Evolutionary conservation across 2,113 vertebrate genomes (phyloP).

Genomic region (Prionailurus bengalensis): DNA sequence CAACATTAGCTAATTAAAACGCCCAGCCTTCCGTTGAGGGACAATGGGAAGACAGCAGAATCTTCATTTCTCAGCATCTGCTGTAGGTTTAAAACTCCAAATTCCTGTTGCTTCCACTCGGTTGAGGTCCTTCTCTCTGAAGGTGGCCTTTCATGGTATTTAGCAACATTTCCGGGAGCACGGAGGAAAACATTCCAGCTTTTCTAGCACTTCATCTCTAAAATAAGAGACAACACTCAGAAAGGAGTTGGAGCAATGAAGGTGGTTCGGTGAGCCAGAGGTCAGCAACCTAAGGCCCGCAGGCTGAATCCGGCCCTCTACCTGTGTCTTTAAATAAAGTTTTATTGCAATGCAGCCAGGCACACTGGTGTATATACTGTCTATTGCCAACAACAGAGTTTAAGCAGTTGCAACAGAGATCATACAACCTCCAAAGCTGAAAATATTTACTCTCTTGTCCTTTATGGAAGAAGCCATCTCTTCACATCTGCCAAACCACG

Average conservation of each 20-base stretch:
- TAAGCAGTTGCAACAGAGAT: background rate
- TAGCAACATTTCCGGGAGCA: background rate
- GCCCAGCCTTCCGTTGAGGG: slow-evolving; percentile 64
- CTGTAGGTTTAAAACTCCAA: background rate
- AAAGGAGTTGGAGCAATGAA: background rate
- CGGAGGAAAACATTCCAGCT: background rate
- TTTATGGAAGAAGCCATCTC: background rate
- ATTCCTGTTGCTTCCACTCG: background rate
- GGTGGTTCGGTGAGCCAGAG: background rate
- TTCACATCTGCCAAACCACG: background rate
- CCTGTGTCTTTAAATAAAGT: slow-evolving; percentile 57
- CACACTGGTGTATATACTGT: background rate
- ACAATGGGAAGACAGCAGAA: slow-evolving; percentile 2
- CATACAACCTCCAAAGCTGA: background rate
- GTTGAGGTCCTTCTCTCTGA: slow-evolving; percentile 4
- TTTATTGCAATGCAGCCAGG: slow-evolving; percentile 46
- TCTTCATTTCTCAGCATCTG: slow-evolving; percentile 59
- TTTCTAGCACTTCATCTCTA: background rate
- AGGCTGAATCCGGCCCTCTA: background rate
- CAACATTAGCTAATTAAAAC: slow-evolving; percentile 81
- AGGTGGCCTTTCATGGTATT: background rate
- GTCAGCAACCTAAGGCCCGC: background rate
- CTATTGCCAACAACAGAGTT: background rate
- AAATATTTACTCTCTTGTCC: too few relatives aligned
- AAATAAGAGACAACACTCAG: background rate